Conservation (phyloP, 2,113 vertebrate genomes). For the Sula dactylatra region DNA sequence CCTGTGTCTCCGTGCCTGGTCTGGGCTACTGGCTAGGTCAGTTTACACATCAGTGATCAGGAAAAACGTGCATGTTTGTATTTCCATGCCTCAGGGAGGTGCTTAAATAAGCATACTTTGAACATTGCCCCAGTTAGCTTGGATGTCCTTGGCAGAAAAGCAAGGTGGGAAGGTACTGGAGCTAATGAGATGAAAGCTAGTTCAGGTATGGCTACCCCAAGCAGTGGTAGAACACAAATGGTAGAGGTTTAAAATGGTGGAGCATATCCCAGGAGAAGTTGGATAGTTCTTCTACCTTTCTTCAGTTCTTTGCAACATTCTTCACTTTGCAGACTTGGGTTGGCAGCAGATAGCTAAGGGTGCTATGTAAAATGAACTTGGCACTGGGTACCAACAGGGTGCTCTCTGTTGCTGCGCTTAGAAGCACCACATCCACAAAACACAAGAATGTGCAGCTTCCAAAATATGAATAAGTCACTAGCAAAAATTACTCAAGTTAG, state of each 20-base stretch:
- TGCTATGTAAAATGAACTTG: background rate
- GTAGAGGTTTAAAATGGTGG: background rate
- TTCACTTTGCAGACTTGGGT: background rate
- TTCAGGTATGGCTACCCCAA: background rate
- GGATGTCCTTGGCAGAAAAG: background rate
- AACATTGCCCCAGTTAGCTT: background rate
- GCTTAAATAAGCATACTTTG: background rate
- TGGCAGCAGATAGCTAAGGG: background rate
- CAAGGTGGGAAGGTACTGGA: background rate
- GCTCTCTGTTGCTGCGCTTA: background rate
- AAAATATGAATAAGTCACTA: background rate
- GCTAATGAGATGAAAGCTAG: background rate
- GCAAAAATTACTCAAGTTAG: background rate
- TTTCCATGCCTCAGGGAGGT: background rate
- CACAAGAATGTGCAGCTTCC: background rate
- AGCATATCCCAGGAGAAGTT: background rate
- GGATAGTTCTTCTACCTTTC: background rate
- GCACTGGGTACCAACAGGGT: background rate
- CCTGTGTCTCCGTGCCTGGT: background rate
- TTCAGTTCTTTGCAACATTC: background rate
- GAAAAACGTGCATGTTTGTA: background rate
- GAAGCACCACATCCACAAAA: background rate
- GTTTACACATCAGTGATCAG: background rate
- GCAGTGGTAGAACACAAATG: background rate
- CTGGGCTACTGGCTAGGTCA: background rate